Evolutionary conservation across 2,888 invertebrate species (phyloP), one percentile per base, ranked within the genome.

Genomic region (Mechanitis mazaeus): DNA sequence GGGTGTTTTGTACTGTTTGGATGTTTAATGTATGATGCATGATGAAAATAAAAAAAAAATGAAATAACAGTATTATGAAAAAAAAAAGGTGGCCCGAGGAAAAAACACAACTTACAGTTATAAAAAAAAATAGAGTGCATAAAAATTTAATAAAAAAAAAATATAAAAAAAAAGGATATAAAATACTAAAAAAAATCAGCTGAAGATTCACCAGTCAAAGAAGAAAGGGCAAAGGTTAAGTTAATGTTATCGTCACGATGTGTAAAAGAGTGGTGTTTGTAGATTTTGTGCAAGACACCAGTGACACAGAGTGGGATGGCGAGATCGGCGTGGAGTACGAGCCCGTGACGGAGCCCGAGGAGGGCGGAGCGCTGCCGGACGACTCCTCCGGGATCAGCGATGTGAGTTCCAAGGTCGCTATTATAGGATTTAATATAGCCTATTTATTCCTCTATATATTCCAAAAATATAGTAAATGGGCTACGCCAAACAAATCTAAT

Each of bases 381-480:
- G 85, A 85, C 67, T 87, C 91, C 2, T 91, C 92, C 1, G 91
- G 87, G 63, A 90, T 87, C 57, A 91, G 91, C 69, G 93, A 93
- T 53, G 89, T 89, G 64, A 82, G 85, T 76, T 58, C 54, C 38
- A 38, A 55, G 3, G 38, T 20, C 35, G 20, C 1, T 28, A 3
- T 35, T 28, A 3, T 9, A 9, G 11, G 6, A 42, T 3, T 11
- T 3, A 20, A 20, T 20, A 20, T 20, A 20, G 20, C 20, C 20
- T 20, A 20, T 20, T 20, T 20, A 20, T 20, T 20, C 20, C 20
- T 20, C 20, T 38, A 38, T 38, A 38, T 38, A 38, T 6, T 38
- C 20, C 20, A 20, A 20, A 20, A 20, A 20, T 20, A 20, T 20
- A 20, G 20, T 20, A 20, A 20, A 20, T 20, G 20, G 20, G 20